A percentile compares a stretch with the other conserved stretches of the same genome.
These are phyloP conservation scores for Aleiodes sp. DNA, from an alignment of 1,140 invertebrate species.

Conservation along the genomic window DNA sequence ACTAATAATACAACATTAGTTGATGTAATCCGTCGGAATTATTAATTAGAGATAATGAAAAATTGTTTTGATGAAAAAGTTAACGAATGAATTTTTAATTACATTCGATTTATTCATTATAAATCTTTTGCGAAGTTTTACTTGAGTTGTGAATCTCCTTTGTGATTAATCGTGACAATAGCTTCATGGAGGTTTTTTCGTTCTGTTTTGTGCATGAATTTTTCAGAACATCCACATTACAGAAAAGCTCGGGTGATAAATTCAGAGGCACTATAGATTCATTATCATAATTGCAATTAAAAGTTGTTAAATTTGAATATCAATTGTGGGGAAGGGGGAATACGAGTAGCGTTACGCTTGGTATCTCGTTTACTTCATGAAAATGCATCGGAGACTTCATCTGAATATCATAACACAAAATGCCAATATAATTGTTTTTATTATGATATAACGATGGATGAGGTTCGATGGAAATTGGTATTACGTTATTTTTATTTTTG, in stretches of 20 bases:
- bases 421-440: conserved; percentile 37
- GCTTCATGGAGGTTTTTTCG: neutral
- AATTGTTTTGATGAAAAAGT: neutral
- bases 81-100: no score
- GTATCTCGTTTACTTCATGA: conserved; percentile 31
- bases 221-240: neutral
- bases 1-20: neutral
- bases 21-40: neutral
- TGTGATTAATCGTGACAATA: no score
- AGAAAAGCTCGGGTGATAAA: conserved; percentile 27
- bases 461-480: neutral
- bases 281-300: conserved; percentile 43
- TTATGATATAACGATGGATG: conserved; percentile 18
- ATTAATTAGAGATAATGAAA: neutral
- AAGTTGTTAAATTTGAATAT: conserved; percentile 42
- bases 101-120: no score
- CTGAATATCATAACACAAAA: conserved; percentile 37
- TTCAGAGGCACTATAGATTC: conserved; percentile 34
- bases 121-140: no score
- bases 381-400: conserved; percentile 35
- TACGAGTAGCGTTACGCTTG: neutral
- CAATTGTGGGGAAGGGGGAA: conserved; percentile 32
- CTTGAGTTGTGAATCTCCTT: no score
- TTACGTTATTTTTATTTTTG: no score
- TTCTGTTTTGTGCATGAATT: conserved; percentile 29